Conservation (phyloP, 2,888 invertebrate genomes). For the Sceliomorpha sp. region DNA sequence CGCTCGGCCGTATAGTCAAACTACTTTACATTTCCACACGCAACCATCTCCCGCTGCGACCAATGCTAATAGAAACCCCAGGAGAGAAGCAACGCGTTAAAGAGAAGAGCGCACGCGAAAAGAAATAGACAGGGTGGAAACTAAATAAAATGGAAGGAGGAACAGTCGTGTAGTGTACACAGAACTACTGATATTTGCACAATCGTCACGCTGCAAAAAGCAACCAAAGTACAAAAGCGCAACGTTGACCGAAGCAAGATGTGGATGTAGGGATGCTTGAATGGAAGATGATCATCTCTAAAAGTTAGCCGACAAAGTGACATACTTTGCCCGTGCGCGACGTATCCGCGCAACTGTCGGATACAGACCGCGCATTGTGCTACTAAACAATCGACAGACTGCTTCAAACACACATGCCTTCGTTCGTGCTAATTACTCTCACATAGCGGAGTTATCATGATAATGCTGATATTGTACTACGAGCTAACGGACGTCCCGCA, state of each 20-base stretch:
- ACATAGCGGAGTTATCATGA: conserved; percentile 36
- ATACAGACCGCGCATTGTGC: conserved; percentile 31
- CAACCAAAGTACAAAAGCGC: conserved; percentile 25
- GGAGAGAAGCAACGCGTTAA: conserved; percentile 4
- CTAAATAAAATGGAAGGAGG: conserved; percentile 1
- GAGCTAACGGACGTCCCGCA: conserved; percentile 27
- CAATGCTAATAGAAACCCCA: conserved; percentile 22
- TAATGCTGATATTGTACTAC: conserved; percentile 35
- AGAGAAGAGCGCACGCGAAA: not conserved
- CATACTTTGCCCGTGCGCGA: conserved; percentile 34
- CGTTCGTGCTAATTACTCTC: conserved; percentile 46
- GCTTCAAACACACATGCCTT: conserved; percentile 40
- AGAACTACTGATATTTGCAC: conserved; percentile 25
- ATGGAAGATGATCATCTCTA: conserved; percentile 32
- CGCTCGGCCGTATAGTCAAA: conserved; percentile 7
- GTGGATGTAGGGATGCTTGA: conserved; percentile 28
- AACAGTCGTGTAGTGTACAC: no score
- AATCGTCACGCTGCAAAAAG: conserved; percentile 22
- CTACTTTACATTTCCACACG: conserved; percentile 27
- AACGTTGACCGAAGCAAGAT: conserved; percentile 34
- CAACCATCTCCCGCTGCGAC: conserved; percentile 12
- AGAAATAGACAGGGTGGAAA: conserved; percentile 2
- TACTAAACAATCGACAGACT: conserved; percentile 35
- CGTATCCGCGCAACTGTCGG: conserved; percentile 13
- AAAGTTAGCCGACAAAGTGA: conserved; percentile 49